Percentiles rank a stretch among this genome's conserved stretches.
These are phyloP conservation scores for human (Homo sapiens) DNA, from an alignment of 2,113 vertebrate genomes.

Conservation along the genomic window DNA sequence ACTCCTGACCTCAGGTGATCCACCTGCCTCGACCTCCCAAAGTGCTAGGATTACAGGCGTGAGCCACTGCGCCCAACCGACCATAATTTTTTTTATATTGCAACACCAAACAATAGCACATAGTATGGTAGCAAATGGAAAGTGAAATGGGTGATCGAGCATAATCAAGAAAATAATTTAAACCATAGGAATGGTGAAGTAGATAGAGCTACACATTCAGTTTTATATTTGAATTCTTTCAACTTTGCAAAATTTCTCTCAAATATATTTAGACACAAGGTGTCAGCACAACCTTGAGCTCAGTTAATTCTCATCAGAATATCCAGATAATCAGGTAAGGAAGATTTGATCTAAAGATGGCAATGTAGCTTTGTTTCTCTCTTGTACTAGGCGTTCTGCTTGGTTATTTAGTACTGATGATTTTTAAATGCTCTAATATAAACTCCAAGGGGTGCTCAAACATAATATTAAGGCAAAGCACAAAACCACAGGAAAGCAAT, in stretches of 20 bases:
- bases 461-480: slow-evolving; percentile 37
- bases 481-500: slow-evolving; percentile 43
- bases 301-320: slow-evolving; percentile 32
- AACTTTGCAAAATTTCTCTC: background rate
- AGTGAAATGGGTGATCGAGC: background rate
- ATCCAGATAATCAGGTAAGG: background rate
- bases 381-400: background rate
- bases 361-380: background rate
- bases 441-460: slow-evolving; percentile 52
- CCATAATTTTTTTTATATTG: background rate
- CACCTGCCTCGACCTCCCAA: no score
- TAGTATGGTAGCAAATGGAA: background rate
- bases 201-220: no score
- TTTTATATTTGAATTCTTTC: background rate
- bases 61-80: accelerated
- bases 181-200: background rate
- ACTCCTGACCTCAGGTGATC: no score
- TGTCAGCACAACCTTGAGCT: slow-evolving; percentile 57
- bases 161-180: background rate
- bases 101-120: background rate
- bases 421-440: slow-evolving; percentile 44
- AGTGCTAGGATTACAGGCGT: no score
- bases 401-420: background rate
- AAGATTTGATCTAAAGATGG: background rate
- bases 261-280: slow-evolving; percentile 40